These are phyloP conservation scores for Scaptomyza montana DNA, from an alignment of 1,140 invertebrate genomes.

Conservation along the genomic window DNA sequence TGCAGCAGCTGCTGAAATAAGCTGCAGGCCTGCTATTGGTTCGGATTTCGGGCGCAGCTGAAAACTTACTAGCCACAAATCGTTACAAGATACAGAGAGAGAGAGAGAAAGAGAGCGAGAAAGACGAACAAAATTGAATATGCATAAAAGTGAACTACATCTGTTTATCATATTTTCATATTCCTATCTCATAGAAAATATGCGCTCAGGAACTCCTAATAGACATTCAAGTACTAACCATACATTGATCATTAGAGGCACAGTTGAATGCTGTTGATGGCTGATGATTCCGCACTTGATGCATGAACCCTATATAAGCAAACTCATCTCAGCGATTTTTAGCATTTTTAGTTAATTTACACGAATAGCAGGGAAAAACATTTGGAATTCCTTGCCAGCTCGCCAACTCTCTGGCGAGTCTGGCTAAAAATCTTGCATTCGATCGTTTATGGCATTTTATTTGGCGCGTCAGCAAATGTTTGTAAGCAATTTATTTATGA, in stretches of 20 bases:
- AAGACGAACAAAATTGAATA: background rate
- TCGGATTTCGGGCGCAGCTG: conserved; percentile 41
- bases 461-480: conserved; percentile 83
- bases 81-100: conserved; percentile 37
- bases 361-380: conserved; percentile 75
- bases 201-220: background rate
- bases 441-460: conserved; percentile 83
- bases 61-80: conserved; percentile 57
- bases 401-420: conserved; percentile 38
- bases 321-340: conserved; percentile 80
- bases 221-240: conserved; percentile 4
- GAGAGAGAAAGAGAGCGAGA: conserved; percentile 10
- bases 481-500: conserved; percentile 83
- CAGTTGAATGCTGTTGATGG: background rate
- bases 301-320: conserved; percentile 71
- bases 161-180: background rate
- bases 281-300: conserved; percentile 45
- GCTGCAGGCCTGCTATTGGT: conserved; percentile 19
- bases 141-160: conserved; percentile 1
- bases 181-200: background rate
- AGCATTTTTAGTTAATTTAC: conserved; percentile 84
- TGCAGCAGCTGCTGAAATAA: conserved; percentile 24
- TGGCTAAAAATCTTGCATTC: conserved; percentile 72
- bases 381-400: conserved; percentile 61
- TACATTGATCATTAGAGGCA: conserved; percentile 37